Conservation (phyloP, 2,797 vertebrate genomes). For the Danio albolineatus region DNA sequence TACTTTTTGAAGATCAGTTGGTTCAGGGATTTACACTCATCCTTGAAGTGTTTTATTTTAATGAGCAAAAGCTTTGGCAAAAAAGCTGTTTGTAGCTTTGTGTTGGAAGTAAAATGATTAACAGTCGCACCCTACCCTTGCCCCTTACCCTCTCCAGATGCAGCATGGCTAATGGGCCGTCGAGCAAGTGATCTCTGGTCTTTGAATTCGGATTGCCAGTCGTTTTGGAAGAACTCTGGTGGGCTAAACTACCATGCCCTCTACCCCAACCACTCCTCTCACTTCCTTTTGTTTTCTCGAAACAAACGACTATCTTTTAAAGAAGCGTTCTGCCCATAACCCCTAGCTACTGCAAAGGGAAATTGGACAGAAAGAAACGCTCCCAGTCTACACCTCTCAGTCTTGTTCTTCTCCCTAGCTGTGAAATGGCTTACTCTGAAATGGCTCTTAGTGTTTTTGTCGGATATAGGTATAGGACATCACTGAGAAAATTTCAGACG, state of each 20-base stretch:
- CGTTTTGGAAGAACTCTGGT: constrained; percentile 90
- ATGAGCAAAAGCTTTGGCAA: neutral
- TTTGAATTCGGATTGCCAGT: constrained; percentile 84
- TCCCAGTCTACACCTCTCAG: constrained; percentile 24
- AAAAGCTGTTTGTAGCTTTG: neutral
- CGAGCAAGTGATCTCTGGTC: constrained; percentile 89
- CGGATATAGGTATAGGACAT: neutral
- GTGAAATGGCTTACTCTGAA: constrained; percentile 39
- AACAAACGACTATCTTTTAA: constrained; percentile 18
- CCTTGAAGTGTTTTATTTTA: neutral
- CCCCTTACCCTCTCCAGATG: constrained; percentile 80
- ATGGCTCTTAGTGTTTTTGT: constrained; percentile 46
- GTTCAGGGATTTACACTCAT: neutral
- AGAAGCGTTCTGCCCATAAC: neutral
- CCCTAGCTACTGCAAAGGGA: neutral
- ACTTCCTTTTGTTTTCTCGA: neutral
- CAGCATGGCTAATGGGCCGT: constrained; percentile 84
- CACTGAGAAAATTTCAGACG: neutral
- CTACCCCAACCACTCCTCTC: constrained; percentile 55
- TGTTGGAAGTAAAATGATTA: constrained; percentile 53
- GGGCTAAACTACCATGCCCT: constrained; percentile 79
- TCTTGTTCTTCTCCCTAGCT: constrained; percentile 8
- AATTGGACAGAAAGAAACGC: neutral
- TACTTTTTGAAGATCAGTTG: neutral
- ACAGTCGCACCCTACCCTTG: constrained; percentile 64